A percentile compares a stretch with the other conserved stretches of the same genome.
Evolutionary conservation across 2,797 vertebrate genomes (phyloP).

Genomic region (Syngnathus acus): DNA sequence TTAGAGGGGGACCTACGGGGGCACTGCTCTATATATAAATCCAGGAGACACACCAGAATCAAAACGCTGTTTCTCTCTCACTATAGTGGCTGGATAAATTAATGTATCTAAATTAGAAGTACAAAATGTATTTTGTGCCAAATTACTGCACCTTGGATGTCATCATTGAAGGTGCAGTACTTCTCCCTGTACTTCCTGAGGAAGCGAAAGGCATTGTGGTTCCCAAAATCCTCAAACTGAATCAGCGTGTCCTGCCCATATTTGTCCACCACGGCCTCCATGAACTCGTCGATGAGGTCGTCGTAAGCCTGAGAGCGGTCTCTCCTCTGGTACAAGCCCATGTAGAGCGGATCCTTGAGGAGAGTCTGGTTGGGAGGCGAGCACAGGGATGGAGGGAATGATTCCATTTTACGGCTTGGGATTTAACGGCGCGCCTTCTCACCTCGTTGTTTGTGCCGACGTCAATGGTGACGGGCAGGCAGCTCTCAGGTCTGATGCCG

Average conservation of each 20-base stretch:
- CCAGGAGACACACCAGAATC: too few relatives aligned
- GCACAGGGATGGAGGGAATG: background rate
- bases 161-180: slow-evolving; percentile 97
- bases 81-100: background rate
- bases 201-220: slow-evolving; percentile 95
- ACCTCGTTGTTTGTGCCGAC: slow-evolving; percentile 92
- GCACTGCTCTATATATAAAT: too few relatives aligned
- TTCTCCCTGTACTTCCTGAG: slow-evolving; percentile 89
- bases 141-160: slow-evolving; percentile 84
- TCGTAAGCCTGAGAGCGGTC: slow-evolving; percentile 89
- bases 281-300: slow-evolving; percentile 95
- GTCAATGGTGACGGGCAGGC: slow-evolving; percentile 91
- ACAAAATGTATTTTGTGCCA: background rate
- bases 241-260: slow-evolving; percentile 92
- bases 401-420: background rate
- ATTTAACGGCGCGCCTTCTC: slow-evolving; percentile 2
- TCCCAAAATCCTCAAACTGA: slow-evolving; percentile 98
- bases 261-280: slow-evolving; percentile 92
- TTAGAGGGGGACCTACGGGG: too few relatives aligned
- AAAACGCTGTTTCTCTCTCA: too few relatives aligned
- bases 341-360: slow-evolving; percentile 88
- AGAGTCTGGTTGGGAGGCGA: slow-evolving; percentile 67
- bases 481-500: slow-evolving; percentile 85
- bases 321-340: slow-evolving; percentile 93
- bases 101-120: too few relatives aligned